Conservation (phyloP, 2,888 invertebrate species). For the Pyrrhia umbra region DNA sequence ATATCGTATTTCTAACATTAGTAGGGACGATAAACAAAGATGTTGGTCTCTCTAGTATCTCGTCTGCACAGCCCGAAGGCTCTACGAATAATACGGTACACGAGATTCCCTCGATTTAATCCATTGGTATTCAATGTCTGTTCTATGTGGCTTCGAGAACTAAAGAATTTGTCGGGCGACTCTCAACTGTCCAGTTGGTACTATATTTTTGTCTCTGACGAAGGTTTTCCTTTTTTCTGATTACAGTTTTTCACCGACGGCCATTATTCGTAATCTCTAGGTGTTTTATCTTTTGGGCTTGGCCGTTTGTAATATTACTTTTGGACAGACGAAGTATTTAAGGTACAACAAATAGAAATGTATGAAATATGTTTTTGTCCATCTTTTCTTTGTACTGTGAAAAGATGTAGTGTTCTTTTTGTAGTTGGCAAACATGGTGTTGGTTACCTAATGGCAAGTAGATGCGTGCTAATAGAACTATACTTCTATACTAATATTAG, state of each 20-base stretch:
- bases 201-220: slow-evolving; percentile 46
- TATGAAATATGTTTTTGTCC: slow-evolving; percentile 29
- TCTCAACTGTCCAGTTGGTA: slow-evolving; percentile 33
- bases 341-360: slow-evolving; percentile 37
- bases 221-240: slow-evolving; percentile 55
- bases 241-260: slow-evolving; percentile 35
- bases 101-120: slow-evolving; percentile 67
- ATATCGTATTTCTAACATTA: too few species aligned
- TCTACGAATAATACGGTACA: slow-evolving; percentile 58
- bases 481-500: too few species aligned
- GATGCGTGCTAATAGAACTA: too few species aligned
- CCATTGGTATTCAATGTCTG: slow-evolving; percentile 61
- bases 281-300: slow-evolving; percentile 39
- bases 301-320: slow-evolving; percentile 30
- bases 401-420: slow-evolving; percentile 30
- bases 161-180: slow-evolving; percentile 50
- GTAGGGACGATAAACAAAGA: too few species aligned
- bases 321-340: slow-evolving; percentile 31
- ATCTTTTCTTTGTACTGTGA: slow-evolving; percentile 31
- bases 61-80: slow-evolving; percentile 38
- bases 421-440: too few species aligned
- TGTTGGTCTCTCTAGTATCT: too few species aligned
- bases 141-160: slow-evolving; percentile 27
- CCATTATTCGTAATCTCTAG: slow-evolving; percentile 47
- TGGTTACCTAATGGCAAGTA: too few species aligned